Base-by-base conservation (phyloP, 2,113 vertebrate genomes). In the Tupaia chinensis region DNA sequence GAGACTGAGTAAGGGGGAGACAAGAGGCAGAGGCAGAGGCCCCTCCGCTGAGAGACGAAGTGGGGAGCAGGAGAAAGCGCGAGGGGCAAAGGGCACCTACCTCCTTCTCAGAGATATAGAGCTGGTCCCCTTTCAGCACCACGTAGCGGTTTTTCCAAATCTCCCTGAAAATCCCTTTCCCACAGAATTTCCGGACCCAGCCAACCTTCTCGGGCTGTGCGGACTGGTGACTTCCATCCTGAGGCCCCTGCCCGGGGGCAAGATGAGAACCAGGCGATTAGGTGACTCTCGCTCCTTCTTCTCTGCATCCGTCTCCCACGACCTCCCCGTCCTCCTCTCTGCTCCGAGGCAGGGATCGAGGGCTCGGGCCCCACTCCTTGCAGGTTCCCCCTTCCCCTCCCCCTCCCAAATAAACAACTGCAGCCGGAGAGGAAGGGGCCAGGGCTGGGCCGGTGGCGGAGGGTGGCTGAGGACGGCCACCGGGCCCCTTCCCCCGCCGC, bases 71-170 rank as follows among this genome's bases (percentile, higher is more conserved):
- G 81, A 58, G 56, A 4, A 66, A 20, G 29, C 3, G 61, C 53
- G 29, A 0, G 11, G 11, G 80, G 85, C 13, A 4, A 5, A 61
- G 69, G 88, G 79, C 91, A 87, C 99, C 97, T 97, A 99, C 99
- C 99, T 99, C 99, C 97, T 99, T 99, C 96, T 99, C 99, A 0
- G 99, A 99, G 98, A 99, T 98, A 98, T 98, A 99, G 69, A 99
- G 99, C 98, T 99, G 99, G 92, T 99, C 99, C 93, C 99, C 99
- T 96, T 98, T 99, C 94, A 99, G 98, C 77, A 99, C 97, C 97
- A 99, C 99, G 7, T 99, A 99, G 93, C 99, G 99, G 98, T 99
- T 99, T 98, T 99, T 99, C 99, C 99, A 99, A 98, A 99, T 99
- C 97, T 99, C 99, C 93, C 99, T 98, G 98, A 99, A 99, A 97